Conservation (phyloP, 2,797 vertebrate species). For the Cyprinella venusta region DNA sequence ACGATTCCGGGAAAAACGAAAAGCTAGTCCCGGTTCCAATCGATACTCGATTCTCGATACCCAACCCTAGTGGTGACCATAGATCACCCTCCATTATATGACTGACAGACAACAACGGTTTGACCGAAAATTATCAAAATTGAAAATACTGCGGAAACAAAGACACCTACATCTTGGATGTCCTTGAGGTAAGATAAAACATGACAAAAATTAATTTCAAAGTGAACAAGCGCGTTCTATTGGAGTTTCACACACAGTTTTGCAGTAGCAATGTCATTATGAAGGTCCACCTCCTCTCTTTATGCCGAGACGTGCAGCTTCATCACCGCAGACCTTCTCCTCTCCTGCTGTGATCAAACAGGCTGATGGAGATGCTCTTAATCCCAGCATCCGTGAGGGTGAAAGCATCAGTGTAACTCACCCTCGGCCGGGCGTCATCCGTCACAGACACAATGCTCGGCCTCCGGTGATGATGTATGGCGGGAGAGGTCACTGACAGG, state of each 20-base stretch:
- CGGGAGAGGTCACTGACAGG: slow-evolving; percentile 50
- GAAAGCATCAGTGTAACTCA: slow-evolving; percentile 15
- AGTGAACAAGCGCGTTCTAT: neutral
- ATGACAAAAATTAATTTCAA: too few species aligned
- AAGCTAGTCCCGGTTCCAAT: too few species aligned
- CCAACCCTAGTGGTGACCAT: too few species aligned
- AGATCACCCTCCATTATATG: too few species aligned
- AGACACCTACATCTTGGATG: too few species aligned
- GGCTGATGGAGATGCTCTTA: slow-evolving; percentile 38
- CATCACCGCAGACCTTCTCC: slow-evolving; percentile 29
- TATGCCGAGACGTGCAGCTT: neutral
- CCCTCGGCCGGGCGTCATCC: slow-evolving; percentile 35
- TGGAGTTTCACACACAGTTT: neutral
- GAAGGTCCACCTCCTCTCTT: neutral
- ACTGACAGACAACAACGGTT: too few species aligned
- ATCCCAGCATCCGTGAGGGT: slow-evolving; percentile 38
- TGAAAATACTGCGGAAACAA: too few species aligned
- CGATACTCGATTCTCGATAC: too few species aligned
- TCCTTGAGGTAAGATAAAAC: too few species aligned
- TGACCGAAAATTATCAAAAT: too few species aligned
- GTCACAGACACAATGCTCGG: slow-evolving; percentile 48
- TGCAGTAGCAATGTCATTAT: neutral
- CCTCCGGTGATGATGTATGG: slow-evolving; percentile 51
- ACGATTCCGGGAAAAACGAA: too few species aligned
- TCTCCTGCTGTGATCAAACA: slow-evolving; percentile 39